Base-by-base conservation (phyloP, 2,888 invertebrate genomes). In the Oscheius sp. region DNA sequence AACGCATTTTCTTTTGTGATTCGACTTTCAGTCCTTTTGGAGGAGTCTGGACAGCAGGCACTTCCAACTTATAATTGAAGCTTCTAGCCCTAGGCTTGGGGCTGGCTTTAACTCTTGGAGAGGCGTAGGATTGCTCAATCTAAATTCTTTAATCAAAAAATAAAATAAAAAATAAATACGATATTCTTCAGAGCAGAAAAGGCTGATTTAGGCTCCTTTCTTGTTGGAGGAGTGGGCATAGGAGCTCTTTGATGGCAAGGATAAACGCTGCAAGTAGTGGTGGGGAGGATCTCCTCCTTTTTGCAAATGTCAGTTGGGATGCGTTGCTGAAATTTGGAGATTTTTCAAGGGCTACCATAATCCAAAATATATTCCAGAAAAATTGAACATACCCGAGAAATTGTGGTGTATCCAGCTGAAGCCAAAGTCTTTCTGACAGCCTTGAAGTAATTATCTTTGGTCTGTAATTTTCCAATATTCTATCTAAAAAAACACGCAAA, bases 51-150 rank as follows among this genome's bases (percentile, higher is more conserved):
- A 25, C 61, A 20, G 61, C 45, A n/a, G 45, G 10, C n/a, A 61
- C 17, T 20, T 61, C 61, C 42, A 61, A 8, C n/a, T 61, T 61
- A 42, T 61, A 61, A 29, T 61, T 61, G 27, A 61, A 61, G 2
- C 15, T 23, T 8, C 42, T 23, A 25, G n/a, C 45, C 17, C 45
- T 23, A 12, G 57, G 57, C 23, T 57, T 57, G n/a, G 45, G 42
- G 37, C 12, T 37, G 8, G 12, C 37, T 10, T 37, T 12, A 37
- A 37, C 10, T 37, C 37, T 8, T 10, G 10, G 12, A 37, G n/a
- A n/a, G n/a, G n/a, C n/a, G n/a, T n/a, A n/a, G n/a, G 12, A 27
- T n/a, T 61, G 20, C 1, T 20, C 23, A n/a, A 61, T 45, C 61
- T 61, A 20, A 27, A 61, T 45, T 25, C 12, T 12, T 10, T 15